These are phyloP conservation scores for Tenthredo distinguenda DNA, from an alignment of 2,888 invertebrate genomes.

Conservation along the genomic window DNA sequence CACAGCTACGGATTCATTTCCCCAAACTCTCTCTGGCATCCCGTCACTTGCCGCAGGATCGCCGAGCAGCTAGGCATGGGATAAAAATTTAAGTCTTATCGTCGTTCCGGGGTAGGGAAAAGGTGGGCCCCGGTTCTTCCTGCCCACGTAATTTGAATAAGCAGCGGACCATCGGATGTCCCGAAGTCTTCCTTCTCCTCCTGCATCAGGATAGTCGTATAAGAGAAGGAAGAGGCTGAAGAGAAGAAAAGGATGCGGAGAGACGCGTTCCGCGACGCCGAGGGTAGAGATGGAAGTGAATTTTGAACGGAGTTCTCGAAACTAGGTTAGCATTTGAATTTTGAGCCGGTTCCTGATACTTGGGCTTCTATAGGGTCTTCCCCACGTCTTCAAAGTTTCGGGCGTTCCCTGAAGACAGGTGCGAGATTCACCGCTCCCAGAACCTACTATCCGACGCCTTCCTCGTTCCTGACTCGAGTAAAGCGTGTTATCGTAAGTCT, in stretches of 20 bases:
- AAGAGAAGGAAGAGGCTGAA: neutral
- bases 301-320: constrained; percentile 55
- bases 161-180: constrained; percentile 29
- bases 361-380: neutral
- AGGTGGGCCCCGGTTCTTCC: neutral
- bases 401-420: constrained; percentile 41
- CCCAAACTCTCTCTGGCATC: neutral
- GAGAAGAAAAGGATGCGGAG: neutral
- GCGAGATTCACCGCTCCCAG: constrained; percentile 21
- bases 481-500: constrained; percentile 26
- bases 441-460: neutral
- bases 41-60: neutral
- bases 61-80: neutral
- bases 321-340: constrained; percentile 63
- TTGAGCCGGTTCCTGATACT: constrained; percentile 26
- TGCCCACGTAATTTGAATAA: constrained; percentile 28
- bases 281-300: constrained; percentile 38
- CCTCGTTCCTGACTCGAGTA: neutral
- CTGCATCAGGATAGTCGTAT: neutral
- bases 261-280: neutral
- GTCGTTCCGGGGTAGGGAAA: neutral
- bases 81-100: constrained; percentile 12
- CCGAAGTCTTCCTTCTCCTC: neutral
- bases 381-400: constrained; percentile 24
- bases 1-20: neutral